Evolutionary conservation across 2,113 vertebrate genomes (phyloP).

Genomic region (Scortum barcoo): DNA sequence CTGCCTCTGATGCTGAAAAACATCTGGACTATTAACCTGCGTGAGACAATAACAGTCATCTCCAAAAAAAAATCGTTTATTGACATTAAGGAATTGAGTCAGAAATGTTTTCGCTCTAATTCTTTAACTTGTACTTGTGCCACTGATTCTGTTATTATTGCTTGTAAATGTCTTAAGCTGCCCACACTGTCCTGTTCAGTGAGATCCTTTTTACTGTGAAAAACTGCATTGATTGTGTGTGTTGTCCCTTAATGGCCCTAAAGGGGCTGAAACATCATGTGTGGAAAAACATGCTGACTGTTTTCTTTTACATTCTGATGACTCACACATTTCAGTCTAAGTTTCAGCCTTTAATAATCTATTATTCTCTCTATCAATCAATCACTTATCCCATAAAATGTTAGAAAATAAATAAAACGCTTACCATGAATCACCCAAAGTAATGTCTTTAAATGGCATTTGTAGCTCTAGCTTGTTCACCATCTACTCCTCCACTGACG

Average conservation of each 20-base stretch:
- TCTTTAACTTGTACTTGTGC: background rate
- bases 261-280: slow-evolving; percentile 11
- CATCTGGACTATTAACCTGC: background rate
- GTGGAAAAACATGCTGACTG: slow-evolving; percentile 12
- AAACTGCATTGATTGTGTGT: background rate
- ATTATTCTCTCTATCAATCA: background rate
- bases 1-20: background rate
- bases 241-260: slow-evolving; percentile 4
- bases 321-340: background rate
- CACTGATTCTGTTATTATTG: background rate
- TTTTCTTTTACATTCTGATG: slow-evolving; percentile 20
- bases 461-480: background rate
- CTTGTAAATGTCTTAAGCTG: background rate
- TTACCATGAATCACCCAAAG: background rate
- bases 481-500: background rate
- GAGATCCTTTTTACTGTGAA: background rate
- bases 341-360: background rate
- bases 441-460: background rate
- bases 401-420: background rate
- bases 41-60: background rate
- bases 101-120: background rate
- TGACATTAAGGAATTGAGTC: background rate
- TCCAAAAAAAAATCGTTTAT: background rate
- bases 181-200: background rate
- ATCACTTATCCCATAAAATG: background rate